phyloP scores from a whole-genome alignment of 2,888 invertebrate species.

The Agrochola macilenta region DNA sequence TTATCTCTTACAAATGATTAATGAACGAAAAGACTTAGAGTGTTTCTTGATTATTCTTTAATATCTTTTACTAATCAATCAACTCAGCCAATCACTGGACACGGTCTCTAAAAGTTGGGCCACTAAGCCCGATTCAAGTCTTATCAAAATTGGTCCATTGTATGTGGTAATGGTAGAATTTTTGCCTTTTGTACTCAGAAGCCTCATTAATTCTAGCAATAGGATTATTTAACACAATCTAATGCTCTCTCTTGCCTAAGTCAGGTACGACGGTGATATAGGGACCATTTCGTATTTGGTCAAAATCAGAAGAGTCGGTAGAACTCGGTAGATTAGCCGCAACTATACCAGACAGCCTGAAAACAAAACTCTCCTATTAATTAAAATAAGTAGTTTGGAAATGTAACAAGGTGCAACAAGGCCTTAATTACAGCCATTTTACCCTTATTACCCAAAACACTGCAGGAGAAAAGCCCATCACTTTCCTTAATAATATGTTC shows the following conservation, averaged over 20 bases:
- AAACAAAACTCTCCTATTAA: neutral
- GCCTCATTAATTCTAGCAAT: neutral
- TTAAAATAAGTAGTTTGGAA: neutral
- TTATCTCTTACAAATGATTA: conserved; percentile 23
- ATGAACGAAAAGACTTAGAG: neutral
- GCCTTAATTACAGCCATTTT: neutral
- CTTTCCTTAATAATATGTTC: conserved; percentile 39
- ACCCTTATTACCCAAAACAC: conserved; percentile 15
- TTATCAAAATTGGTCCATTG: neutral
- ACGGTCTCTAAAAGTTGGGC: neutral
- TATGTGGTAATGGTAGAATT: neutral
- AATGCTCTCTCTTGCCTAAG: neutral
- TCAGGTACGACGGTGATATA: neutral
- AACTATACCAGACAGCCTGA: neutral
- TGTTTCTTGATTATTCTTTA: conserved; percentile 24
- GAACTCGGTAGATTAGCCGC: neutral
- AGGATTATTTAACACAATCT: neutral
- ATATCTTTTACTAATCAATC: conserved; percentile 1
- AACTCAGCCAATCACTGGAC: neutral
- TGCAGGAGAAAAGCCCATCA: conserved; percentile 7
- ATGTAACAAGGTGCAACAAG: neutral
- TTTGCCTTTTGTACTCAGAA: neutral
- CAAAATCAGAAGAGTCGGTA: neutral
- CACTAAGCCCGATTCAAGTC: neutral
- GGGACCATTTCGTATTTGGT: neutral